Percentiles rank a stretch among this genome's conserved stretches.
phyloP scores from a whole-genome alignment of 2,113 vertebrate genomes.

The Echinops telfairi region DNA sequence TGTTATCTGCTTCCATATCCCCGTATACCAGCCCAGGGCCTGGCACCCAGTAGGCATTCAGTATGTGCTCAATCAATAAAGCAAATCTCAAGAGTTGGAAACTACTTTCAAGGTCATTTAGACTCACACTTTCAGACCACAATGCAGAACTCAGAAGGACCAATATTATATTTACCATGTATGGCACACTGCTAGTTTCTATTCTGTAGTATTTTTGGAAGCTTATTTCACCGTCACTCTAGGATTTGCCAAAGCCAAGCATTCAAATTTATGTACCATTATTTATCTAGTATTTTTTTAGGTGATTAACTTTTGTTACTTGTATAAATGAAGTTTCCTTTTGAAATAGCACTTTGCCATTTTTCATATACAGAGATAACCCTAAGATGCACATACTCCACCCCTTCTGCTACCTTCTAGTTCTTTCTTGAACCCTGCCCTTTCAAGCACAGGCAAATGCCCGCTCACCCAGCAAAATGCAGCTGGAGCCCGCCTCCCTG shows the following conservation, averaged over 20 bases:
- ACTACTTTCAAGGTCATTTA: background rate
- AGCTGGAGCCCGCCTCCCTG: background rate
- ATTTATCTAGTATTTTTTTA: background rate
- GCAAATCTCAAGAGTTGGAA: background rate
- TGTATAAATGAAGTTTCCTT: background rate
- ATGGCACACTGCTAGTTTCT: background rate
- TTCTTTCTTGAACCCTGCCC: background rate
- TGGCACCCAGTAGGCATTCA: background rate
- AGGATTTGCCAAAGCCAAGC: background rate
- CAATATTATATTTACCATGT: background rate
- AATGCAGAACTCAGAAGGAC: background rate
- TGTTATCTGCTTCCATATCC: background rate
- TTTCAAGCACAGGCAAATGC: background rate
- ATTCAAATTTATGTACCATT: background rate
- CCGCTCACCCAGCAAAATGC: background rate
- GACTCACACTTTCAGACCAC: background rate
- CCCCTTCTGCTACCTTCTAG: background rate
- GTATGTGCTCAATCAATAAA: background rate
- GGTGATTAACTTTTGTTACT: too few relatives aligned
- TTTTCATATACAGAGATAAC: background rate
- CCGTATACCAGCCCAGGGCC: background rate
- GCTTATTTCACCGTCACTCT: background rate
- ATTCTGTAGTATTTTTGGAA: background rate
- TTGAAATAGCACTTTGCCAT: background rate
- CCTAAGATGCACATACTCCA: background rate